Evolutionary conservation across 2,797 vertebrate species (phyloP).

Genomic region (Clarias fuscus): DNA sequence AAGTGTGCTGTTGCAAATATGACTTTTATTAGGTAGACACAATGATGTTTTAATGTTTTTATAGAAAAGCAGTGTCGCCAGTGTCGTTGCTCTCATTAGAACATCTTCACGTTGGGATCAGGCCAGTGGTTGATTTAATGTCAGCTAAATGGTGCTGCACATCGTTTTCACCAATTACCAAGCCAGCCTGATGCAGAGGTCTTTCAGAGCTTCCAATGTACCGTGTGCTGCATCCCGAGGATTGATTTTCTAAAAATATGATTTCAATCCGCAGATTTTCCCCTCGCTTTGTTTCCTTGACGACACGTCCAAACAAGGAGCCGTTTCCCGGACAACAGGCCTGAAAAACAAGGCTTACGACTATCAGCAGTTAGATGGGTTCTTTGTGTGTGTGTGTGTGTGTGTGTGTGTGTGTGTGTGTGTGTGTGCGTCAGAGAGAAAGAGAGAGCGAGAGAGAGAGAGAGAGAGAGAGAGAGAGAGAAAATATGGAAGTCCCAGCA

Average conservation of each 20-base stretch:
- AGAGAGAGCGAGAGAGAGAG: not conserved
- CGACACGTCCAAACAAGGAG: constrained; percentile 79
- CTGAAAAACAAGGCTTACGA: constrained; percentile 63
- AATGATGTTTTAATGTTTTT: not conserved
- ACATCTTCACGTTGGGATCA: constrained; percentile 5
- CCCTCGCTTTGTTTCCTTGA: constrained; percentile 77
- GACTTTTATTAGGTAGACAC: constrained; percentile 4
- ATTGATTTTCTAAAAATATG: constrained; percentile 75
- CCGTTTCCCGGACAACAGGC: constrained; percentile 78
- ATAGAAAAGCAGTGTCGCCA: not conserved
- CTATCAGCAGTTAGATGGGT: constrained; percentile 50
- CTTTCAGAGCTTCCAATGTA: constrained; percentile 54
- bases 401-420: constrained; percentile 46
- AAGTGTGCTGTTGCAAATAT: constrained; percentile 28
- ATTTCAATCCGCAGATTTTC: constrained; percentile 67
- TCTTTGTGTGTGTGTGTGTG: constrained; percentile 35
- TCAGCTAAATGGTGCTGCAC: constrained; percentile 9
- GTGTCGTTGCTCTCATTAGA: not conserved
- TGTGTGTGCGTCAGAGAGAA: constrained; percentile 20
- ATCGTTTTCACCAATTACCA: constrained; percentile 32
- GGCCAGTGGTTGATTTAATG: constrained; percentile 27
- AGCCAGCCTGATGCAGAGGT: constrained; percentile 45
- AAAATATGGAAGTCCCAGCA: constrained; percentile 22
- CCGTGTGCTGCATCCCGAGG: constrained; percentile 68
- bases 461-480: not conserved